phyloP scores from a whole-genome alignment of 2,797 vertebrate genomes.

The Pseudochirops corinnae region DNA sequence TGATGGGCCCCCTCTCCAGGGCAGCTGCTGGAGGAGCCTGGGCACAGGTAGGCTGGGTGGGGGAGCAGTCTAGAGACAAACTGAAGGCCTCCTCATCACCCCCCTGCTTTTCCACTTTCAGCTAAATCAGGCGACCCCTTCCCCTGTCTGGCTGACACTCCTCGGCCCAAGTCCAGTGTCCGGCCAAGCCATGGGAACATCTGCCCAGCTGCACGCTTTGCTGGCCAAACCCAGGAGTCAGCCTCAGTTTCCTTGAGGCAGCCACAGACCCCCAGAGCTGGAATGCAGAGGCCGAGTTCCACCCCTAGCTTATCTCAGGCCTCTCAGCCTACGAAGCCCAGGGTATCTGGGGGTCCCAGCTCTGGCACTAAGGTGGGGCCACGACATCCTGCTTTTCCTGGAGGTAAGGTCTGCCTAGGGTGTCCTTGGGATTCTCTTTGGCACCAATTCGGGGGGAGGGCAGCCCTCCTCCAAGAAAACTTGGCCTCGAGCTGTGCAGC shows the following conservation, averaged over 20 bases:
- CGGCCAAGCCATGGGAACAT: fast-evolving
- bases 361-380: constrained; percentile 73
- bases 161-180: constrained; percentile 72
- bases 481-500: background rate
- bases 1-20: background rate
- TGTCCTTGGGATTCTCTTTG: background rate
- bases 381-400: constrained; percentile 68
- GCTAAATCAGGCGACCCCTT: constrained; percentile 74
- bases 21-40: no score
- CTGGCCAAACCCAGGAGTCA: background rate
- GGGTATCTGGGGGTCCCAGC: constrained; percentile 6
- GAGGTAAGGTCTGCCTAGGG: constrained; percentile 77
- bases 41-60: no score
- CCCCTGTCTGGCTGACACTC: constrained; percentile 76
- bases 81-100: background rate
- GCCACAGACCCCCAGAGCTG: constrained; percentile 77
- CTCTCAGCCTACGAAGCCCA: constrained; percentile 52
- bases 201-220: fast-evolving
- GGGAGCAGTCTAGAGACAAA: no score
- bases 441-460: no score
- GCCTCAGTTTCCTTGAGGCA: constrained; percentile 30
- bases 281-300: constrained; percentile 73
- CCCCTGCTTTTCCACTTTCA: constrained; percentile 63
- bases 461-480: background rate
- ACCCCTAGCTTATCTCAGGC: constrained; percentile 69